Conservation (phyloP, 1,140 invertebrate genomes). For the Drosophila aff. region DNA sequence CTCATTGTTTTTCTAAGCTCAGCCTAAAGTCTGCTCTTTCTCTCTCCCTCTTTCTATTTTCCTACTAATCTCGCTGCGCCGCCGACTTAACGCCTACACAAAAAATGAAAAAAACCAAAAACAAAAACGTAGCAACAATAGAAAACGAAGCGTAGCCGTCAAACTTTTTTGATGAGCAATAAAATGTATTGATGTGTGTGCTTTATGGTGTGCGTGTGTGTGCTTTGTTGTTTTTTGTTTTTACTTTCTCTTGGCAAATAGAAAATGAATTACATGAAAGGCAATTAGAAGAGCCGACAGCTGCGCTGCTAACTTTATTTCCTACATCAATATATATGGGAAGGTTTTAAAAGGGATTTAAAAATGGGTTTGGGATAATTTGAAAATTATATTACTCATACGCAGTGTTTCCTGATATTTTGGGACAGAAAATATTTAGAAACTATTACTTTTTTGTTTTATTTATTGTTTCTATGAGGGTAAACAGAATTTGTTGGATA, state of each 20-base stretch:
- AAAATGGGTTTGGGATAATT: neutral
- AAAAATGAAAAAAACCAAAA: constrained; percentile 15
- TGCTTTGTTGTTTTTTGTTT: constrained; percentile 46
- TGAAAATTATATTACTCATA: neutral
- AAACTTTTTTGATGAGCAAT: constrained; percentile 77
- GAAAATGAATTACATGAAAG: constrained; percentile 72
- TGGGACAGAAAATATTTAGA: neutral
- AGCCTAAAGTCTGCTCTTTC: constrained; percentile 20
- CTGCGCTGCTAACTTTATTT: constrained; percentile 36
- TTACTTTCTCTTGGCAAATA: constrained; percentile 80
- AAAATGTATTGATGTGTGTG: constrained; percentile 39
- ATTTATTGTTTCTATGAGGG: neutral
- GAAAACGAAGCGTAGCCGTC: constrained; percentile 62
- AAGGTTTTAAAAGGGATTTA: neutral
- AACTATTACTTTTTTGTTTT: neutral
- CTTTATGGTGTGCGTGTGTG: constrained; percentile 11
- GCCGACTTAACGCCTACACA: constrained; percentile 67
- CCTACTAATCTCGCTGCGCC: constrained; percentile 32
- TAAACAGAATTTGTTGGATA: neutral
- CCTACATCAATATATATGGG: neutral
- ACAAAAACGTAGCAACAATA: constrained; percentile 47
- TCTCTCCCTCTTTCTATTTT: constrained; percentile 14
- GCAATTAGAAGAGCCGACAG: constrained; percentile 48
- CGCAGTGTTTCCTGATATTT: neutral
- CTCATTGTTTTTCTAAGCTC: constrained; percentile 16